Base-by-base conservation (phyloP, 2,797 vertebrate genomes). In the Enteromius thamalakanensis region DNA sequence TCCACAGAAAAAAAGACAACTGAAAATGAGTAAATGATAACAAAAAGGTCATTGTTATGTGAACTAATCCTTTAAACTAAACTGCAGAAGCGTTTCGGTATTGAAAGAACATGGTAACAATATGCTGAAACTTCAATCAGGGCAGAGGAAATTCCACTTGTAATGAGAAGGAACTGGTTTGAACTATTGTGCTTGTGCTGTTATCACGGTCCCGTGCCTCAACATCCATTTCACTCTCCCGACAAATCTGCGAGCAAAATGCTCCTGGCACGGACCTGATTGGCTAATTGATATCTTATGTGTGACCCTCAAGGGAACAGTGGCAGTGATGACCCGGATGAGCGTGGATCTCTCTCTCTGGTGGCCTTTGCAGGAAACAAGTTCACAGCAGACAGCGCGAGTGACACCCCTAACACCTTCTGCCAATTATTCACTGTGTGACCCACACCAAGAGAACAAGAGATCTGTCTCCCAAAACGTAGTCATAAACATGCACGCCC, bases 41-140 rank as follows among this genome's bases (percentile, higher is more conserved):
- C 32, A 58, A 53, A 34, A 47, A 11, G 40, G 14, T 62, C 12
- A 29, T 60, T 55, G 21, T 79, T 62, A 42, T 58, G 3, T 58
- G 23, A 80, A 60, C 67, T 60, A 60, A 29, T 87, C 84, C 85
- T 76, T 81, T 90, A 88, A 90, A 90, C 87, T 87, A 91, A 90
- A 92, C 92, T 90, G 89, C 91, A 78, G 90, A 91, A 90, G 92
- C 91, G 89, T 90, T 88, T 81, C 71, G 76, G 80, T 87, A 90
- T 91, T 10, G 86, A 86, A 86, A 87, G 90, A 94, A 91, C 92
- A 87, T 94, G 93, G 92, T 89, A 91, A 87, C 93, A 94, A 93
- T 92, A 94, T 94, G 93, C 88, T 90, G 89, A 90, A 91, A 93
- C 93, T 93, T 94, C 92, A 93, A 92, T 95, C 92, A 93, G 90